Evolutionary conservation across 2,113 vertebrate genomes (phyloP).

Genomic region (Forbesichthys agassizii): DNA sequence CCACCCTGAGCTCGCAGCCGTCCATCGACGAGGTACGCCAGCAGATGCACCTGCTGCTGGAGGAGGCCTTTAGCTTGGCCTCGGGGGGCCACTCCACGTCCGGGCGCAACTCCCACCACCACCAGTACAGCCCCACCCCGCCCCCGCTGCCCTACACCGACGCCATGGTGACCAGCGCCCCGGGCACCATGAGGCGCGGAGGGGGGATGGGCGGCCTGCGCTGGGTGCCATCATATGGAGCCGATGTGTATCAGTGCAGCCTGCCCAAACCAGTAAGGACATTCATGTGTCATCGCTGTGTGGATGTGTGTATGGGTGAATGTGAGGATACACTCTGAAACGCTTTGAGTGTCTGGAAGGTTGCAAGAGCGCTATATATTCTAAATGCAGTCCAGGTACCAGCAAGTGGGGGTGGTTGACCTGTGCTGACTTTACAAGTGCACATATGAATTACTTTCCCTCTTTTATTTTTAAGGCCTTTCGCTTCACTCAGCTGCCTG

Average conservation of each 20-base stretch:
- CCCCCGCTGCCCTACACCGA: conserved; percentile 88
- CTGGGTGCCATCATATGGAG: conserved; percentile 92
- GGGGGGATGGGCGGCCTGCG: conserved; percentile 83
- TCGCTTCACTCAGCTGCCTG: conserved; percentile 97
- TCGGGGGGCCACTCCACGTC: conserved; percentile 88
- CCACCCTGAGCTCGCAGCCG: conserved; percentile 97
- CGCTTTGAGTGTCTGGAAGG: too few species aligned
- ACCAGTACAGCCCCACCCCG: conserved; percentile 80
- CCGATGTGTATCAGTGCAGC: conserved; percentile 95
- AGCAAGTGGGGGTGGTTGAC: neutral
- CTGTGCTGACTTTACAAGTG: neutral
- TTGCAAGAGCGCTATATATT: too few species aligned
- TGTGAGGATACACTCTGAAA: too few species aligned
- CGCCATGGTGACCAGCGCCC: conserved; percentile 89
- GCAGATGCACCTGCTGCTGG: conserved; percentile 98
- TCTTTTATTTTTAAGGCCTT: conserved; percentile 82
- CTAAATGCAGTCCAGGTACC: too few species aligned
- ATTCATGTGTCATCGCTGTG: too few species aligned
- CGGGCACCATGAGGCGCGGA: conserved; percentile 86
- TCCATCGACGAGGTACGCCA: conserved; percentile 98
- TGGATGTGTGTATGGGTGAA: too few species aligned
- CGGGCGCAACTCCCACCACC: conserved; percentile 69
- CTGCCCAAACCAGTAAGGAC: conserved; percentile 86
- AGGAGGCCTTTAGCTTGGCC: conserved; percentile 97
- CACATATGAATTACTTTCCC: conserved; percentile 14